Evolutionary conservation across 2,888 invertebrate species (phyloP).

Genomic region (Vesta saturnalis): DNA sequence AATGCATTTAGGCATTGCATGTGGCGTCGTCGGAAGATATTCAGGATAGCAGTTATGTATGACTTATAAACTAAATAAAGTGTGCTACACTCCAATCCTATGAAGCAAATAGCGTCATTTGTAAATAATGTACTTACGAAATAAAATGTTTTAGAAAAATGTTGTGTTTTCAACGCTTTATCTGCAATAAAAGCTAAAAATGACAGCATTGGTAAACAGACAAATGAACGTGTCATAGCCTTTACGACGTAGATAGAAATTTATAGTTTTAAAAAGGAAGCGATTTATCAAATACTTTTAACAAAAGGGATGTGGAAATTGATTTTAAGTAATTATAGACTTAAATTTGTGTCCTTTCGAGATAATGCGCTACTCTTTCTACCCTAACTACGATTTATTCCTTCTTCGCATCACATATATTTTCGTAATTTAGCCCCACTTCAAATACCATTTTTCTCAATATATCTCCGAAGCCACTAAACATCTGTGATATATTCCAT

Average conservation of each 20-base stretch:
- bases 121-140: slow-evolving; percentile 24
- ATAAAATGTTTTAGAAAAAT: slow-evolving; percentile 10
- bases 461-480: slow-evolving; percentile 58
- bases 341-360: slow-evolving; percentile 56
- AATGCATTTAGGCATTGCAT: slow-evolving; percentile 33
- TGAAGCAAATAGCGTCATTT: slow-evolving; percentile 26
- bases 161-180: slow-evolving; percentile 1
- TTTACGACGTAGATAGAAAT: slow-evolving; percentile 8
- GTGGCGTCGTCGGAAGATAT: slow-evolving; percentile 25
- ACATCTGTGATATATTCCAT: slow-evolving; percentile 62
- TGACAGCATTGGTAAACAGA: slow-evolving; percentile 17
- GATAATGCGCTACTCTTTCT: slow-evolving; percentile 48
- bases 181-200: slow-evolving; percentile 5
- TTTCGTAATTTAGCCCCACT: slow-evolving; percentile 61
- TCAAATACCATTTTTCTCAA: slow-evolving; percentile 62
- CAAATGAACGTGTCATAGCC: slow-evolving; percentile 16
- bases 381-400: slow-evolving; percentile 60
- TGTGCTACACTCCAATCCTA: slow-evolving; percentile 20
- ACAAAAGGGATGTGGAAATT: neutral
- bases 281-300: slow-evolving; percentile 13
- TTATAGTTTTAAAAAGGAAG: slow-evolving; percentile 8
- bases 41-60: slow-evolving; percentile 23
- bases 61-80: slow-evolving; percentile 28
- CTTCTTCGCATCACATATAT: slow-evolving; percentile 60
- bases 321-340: slow-evolving; percentile 44